Evolutionary conservation across 2,113 vertebrate genomes (phyloP), one percentile per base, ranked within the genome.

Genomic region (Petrocephalus microphthalmus): DNA sequence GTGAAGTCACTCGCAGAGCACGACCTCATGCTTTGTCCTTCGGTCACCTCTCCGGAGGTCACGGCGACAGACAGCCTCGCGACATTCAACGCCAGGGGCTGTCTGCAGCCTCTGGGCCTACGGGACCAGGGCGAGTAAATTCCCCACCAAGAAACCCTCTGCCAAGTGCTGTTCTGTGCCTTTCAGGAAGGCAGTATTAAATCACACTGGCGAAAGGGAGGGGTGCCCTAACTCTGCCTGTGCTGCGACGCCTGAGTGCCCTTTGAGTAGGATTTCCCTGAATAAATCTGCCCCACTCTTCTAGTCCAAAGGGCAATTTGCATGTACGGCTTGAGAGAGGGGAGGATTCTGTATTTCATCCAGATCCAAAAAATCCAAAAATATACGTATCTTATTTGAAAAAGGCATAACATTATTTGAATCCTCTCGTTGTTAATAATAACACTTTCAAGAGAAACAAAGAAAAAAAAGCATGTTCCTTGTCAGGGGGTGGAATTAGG

Each of bases 241-340:
- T 94, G 94, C 94, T 94, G 5, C 0, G 94, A 95, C 90, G 93
- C 93, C 42, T 37, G 82, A 47, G 54, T 57, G 89, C 64, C 92
- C 91, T 93, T 95, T 94, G 94, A 94, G 52, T 88, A 87, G 90
- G 90, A 88, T 90, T 91, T 94, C 91, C 89, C 91, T 91, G 90
- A 90, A 93, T 93, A 93, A 95, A 94, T 94, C 89, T 94, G 92
- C 93, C 91, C 74, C 93, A 91, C 60, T 67, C 60, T 29, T 67
- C 60, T 29, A n/a, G 3, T 29, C 60, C 94, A 96, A 96, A 94
- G 91, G 60, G 3, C 89, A 88, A 91, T 91, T 91, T 93, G 94
- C 93, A 93, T 94, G 93, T 89, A 95, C 88, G 89, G 91, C 82
- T 92, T 53, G 92, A 89, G 91, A 89, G 86, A 90, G 95, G 92